These are phyloP conservation scores for Tipula unca DNA, from an alignment of 2,888 invertebrate species.

Conservation along the genomic window DNA sequence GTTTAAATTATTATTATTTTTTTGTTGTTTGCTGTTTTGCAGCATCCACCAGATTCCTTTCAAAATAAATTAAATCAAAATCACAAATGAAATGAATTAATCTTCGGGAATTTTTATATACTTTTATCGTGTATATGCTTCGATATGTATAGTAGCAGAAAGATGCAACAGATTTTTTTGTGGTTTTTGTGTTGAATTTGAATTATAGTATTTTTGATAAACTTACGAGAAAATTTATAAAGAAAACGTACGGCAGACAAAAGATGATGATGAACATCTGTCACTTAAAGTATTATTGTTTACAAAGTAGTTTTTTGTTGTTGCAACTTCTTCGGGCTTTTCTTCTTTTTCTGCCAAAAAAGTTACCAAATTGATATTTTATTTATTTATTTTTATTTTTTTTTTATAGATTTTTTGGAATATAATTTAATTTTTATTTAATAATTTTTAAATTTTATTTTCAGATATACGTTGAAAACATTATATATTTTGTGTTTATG, in stretches of 20 bases:
- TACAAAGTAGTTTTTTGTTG: background rate
- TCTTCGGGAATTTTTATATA: background rate
- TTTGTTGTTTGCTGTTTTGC: background rate
- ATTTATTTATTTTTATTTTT: background rate
- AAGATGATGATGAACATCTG: background rate
- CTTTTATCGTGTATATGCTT: background rate
- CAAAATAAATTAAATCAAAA: constrained; percentile 8
- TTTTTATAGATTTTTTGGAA: background rate
- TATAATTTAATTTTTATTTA: background rate
- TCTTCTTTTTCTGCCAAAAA: background rate
- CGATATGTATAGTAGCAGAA: background rate
- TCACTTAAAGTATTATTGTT: background rate
- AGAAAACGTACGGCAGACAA: background rate
- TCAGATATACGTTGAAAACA: background rate
- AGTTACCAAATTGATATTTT: background rate
- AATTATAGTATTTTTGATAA: background rate
- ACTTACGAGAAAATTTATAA: background rate
- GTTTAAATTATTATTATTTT: background rate
- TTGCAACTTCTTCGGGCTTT: background rate
- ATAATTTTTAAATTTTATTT: background rate
- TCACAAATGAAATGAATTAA: constrained; percentile 8
- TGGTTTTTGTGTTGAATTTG: background rate
- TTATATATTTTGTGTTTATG: background rate
- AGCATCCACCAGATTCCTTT: background rate
- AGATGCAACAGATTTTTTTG: background rate